These are phyloP conservation scores for Lutjanus erythropterus DNA, from an alignment of 2,113 vertebrate species.

Conservation along the genomic window DNA sequence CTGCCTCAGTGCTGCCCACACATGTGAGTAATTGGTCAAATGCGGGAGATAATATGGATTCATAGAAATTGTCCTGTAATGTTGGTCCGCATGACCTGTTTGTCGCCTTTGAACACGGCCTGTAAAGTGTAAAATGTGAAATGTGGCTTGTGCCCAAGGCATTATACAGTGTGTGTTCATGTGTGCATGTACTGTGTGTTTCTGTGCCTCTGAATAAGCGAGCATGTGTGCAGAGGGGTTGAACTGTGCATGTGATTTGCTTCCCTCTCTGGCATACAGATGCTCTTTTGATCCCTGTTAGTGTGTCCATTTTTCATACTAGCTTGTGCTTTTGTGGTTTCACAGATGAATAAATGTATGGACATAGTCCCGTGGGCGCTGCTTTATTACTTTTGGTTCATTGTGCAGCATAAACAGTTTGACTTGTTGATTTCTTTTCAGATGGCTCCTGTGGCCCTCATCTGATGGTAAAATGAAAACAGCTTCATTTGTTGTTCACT, in stretches of 20 bases:
- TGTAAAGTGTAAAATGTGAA: slow-evolving; percentile 51
- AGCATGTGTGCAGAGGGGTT: slow-evolving; percentile 10
- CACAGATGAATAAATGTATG: slow-evolving; percentile 64
- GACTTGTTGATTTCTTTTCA: slow-evolving; percentile 61
- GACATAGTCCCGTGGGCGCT: slow-evolving; percentile 31
- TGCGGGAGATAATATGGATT: slow-evolving; percentile 9
- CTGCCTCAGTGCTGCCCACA: slow-evolving; percentile 33
- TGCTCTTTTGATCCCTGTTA: slow-evolving; percentile 47
- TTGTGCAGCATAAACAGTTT: slow-evolving; percentile 64
- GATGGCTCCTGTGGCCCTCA: slow-evolving; percentile 11
- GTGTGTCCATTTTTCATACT: slow-evolving; percentile 22
- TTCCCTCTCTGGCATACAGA: slow-evolving; percentile 31
- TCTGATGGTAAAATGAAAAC: slow-evolving; percentile 57
- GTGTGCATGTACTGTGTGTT: slow-evolving; percentile 28
- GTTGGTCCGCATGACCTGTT: slow-evolving; percentile 49
- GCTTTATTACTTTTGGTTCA: slow-evolving; percentile 66
- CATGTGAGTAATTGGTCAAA: slow-evolving; percentile 57
- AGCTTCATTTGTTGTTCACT: slow-evolving; percentile 38
- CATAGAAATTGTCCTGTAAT: slow-evolving; percentile 30
- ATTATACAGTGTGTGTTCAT: slow-evolving; percentile 23
- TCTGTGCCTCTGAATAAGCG: slow-evolving; percentile 21
- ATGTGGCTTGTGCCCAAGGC: slow-evolving; percentile 12
- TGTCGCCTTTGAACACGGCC: slow-evolving; percentile 38
- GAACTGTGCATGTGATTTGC: slow-evolving; percentile 13
- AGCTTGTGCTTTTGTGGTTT: slow-evolving; percentile 49